Evolutionary conservation across 2,113 vertebrate species (phyloP).

Genomic region (Mirounga angustirostris): DNA sequence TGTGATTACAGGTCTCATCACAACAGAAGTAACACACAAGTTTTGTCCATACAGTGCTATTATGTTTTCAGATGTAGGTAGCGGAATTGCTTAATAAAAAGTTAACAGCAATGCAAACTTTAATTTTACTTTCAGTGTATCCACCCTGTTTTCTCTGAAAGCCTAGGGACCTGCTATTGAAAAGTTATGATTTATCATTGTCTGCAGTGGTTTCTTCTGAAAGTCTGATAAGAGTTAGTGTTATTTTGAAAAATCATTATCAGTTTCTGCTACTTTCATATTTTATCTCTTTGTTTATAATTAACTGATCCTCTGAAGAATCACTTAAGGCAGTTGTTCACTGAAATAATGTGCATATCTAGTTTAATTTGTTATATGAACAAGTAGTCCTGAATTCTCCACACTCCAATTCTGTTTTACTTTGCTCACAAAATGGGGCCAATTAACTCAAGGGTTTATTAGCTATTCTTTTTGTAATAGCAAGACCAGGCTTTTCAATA

Average conservation of each 20-base stretch:
- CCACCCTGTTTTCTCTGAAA: constrained; percentile 63
- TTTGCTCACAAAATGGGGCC: constrained; percentile 38
- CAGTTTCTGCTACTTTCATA: constrained; percentile 34
- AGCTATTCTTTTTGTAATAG: not conserved
- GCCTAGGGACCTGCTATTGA: not conserved
- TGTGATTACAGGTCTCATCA: constrained; percentile 37
- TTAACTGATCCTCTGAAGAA: constrained; percentile 53
- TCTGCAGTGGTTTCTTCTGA: constrained; percentile 37
- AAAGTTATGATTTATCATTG: constrained; percentile 58
- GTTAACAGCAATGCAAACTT: constrained; percentile 59
- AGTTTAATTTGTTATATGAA: constrained; percentile 43
- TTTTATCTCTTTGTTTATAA: constrained; percentile 63
- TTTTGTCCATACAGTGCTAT: constrained; percentile 58
- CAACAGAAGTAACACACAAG: constrained; percentile 29
- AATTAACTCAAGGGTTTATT: constrained; percentile 43
- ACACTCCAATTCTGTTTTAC: constrained; percentile 52
- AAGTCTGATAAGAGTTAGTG: constrained; percentile 11
- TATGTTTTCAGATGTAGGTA: constrained; percentile 26
- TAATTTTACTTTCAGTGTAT: constrained; percentile 54
- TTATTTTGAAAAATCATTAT: constrained; percentile 70
- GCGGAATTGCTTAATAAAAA: constrained; percentile 66
- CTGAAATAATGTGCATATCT: constrained; percentile 28
- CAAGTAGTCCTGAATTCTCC: constrained; percentile 17
- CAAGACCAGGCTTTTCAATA: constrained; percentile 22
- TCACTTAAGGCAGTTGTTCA: constrained; percentile 30